Conservation (phyloP, 2,888 invertebrate species). For the Drosophila lutescens region DNA sequence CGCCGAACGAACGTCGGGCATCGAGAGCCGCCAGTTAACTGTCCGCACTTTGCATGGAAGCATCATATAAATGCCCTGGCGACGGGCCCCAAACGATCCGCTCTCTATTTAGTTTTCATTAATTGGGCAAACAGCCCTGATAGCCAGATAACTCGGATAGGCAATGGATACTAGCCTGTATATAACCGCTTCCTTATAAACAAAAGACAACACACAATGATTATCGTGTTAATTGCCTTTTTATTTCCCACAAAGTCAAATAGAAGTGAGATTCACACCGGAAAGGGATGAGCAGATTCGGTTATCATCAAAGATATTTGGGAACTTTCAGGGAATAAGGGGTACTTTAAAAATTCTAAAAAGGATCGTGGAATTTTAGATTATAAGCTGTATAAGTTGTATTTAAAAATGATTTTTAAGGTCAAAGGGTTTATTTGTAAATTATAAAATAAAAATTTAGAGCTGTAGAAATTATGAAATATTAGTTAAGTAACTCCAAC, state of each 20-base stretch:
- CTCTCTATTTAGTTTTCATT: slow-evolving; percentile 62
- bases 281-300: slow-evolving; percentile 18
- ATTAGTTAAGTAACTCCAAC: too few species aligned
- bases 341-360: background rate
- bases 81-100: slow-evolving; percentile 11
- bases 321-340: background rate
- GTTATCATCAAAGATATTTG: slow-evolving; percentile 9
- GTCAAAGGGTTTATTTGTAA: background rate
- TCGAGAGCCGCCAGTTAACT: slow-evolving; percentile 57
- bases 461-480: too few species aligned
- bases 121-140: slow-evolving; percentile 68
- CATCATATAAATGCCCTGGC: slow-evolving; percentile 64
- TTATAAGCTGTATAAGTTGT: too few species aligned
- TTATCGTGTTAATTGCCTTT: slow-evolving; percentile 39
- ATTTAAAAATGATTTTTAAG: too few species aligned
- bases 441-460: too few species aligned
- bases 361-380: background rate
- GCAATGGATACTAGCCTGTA: slow-evolving; percentile 32
- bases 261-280: slow-evolving; percentile 26
- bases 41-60: slow-evolving; percentile 52
- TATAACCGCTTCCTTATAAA: slow-evolving; percentile 37
- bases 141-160: slow-evolving; percentile 32
- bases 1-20: slow-evolving; percentile 28
- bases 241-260: slow-evolving; percentile 48
- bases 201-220: slow-evolving; percentile 23